Evolutionary conservation across 2,113 vertebrate species (phyloP), one percentile per base, ranked within the genome.

Genomic region (Elgaria multicarinata): DNA sequence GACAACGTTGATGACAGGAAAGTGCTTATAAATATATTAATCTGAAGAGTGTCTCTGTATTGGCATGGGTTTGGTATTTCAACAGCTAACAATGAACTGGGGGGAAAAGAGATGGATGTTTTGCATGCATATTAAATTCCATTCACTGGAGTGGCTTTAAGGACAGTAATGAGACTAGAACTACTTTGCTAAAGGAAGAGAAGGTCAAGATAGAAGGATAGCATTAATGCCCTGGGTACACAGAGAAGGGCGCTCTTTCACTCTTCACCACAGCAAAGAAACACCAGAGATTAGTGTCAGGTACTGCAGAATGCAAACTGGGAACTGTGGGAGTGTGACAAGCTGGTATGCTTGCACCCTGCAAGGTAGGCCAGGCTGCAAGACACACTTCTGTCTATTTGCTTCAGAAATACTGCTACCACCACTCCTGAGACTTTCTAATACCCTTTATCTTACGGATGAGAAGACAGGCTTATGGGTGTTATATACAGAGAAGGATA

Each of bases 51-150:
- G 36, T 58, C 71, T 86, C n/a, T 75, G 50, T 62, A 58, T 86
- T 75, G n/a, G 71, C 69, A 74, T 28, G 2, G 71, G 36, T 75
- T 86, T 86, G 39, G 53, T 86, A 75, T 76, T 76, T 86, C 58
- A 86, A 86, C 36, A 76, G 53, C 71, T 42, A 86, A 76, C 71
- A 86, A 76, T 86, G 85, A 76, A 86, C 71, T 58, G n/a, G 24
- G 14, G 6, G 36, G 18, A 2, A 2, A 28, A 22, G 9, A 58
- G 28, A 24, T 26, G 46, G 62, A 33, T 83, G 39, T n/a, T 86
- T 76, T 42, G 53, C 36, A 86, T 76, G 6, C 72, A 62, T 76
- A 76, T 76, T 62, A 76, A 58, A 64, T 86, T 76, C 72, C 55
- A 86, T 86, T 86, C 53, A 64, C n/a, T 86, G 53, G 14, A 86